Base-by-base conservation (phyloP, 2,888 invertebrate species). In the Drosophila dives region DNA sequence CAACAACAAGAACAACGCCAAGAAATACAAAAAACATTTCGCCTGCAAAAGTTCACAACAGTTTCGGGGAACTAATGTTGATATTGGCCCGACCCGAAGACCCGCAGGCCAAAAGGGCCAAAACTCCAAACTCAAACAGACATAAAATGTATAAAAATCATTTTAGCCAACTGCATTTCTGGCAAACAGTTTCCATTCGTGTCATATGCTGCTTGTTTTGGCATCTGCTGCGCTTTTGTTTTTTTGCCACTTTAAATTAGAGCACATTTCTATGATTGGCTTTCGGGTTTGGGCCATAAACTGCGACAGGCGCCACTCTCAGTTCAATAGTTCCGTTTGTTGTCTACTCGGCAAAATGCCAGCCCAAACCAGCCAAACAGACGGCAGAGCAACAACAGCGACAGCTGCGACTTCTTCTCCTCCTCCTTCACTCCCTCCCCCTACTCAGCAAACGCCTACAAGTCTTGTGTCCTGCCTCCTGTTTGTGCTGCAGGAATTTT, bases 191-290 rank as follows among this genome's bases (percentile, higher is more conserved):
- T 66, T 74, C 64, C 45, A 63, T 65, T 54, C 51, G 34, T 72
- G 53, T 69, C 76, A 76, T 73, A 72, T 71, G 67, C 50, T 83
- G 40, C 55, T 49, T 29, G 68, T 75, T 77, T 74, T 86, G 83
- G 83, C 83, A 83, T 84, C 84, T 78, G 87, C 67, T 82, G 69
- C 66, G 62, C 67, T 64, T 75, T 59, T 72, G 55, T 81, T 66
- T 62, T 72, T 64, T 59, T 53, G 17, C 62, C 17, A 63, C 51
- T 89, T 90, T 90, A 86, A 86, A 86, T 86, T 86, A 88, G 90
- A 86, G 76, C 86, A 86, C 89, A 90, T 90, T 86, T 86, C 75
- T 86, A 71, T 86, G 89, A 90, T 90, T 86, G 90, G 81, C 70
- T 75, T 89, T 72, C 65, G 72, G 72, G 64, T 33, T 32, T 26